A percentile compares a stretch with the other conserved stretches of the same genome.
Evolutionary conservation across 2,113 vertebrate species (phyloP).

Genomic region (Vanacampus margaritifer): DNA sequence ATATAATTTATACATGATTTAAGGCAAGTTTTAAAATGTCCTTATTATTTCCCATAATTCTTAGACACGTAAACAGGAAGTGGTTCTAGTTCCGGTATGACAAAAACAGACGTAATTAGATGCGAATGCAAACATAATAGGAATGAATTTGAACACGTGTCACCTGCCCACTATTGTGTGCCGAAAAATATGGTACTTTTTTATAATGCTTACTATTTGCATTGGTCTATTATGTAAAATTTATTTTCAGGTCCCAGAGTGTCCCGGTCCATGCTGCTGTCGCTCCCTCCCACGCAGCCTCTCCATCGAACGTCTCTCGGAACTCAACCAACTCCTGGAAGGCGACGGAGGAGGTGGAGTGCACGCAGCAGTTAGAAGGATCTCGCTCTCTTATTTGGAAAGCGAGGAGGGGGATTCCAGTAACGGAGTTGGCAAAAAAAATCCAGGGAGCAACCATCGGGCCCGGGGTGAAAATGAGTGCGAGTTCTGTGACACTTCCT

Average conservation of each 20-base stretch:
- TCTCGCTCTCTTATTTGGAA: slow-evolving; percentile 68
- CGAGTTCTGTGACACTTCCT: slow-evolving; percentile 87
- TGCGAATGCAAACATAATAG: too few species aligned
- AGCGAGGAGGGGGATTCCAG: slow-evolving; percentile 73
- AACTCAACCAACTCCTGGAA: slow-evolving; percentile 76
- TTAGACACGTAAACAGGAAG: too few species aligned
- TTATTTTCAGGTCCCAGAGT: slow-evolving; percentile 59
- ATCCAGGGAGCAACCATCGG: slow-evolving; percentile 69
- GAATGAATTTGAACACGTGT: too few species aligned
- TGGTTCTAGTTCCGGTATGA: too few species aligned
- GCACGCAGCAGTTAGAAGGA: slow-evolving; percentile 29
- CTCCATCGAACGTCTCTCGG: slow-evolving; percentile 76
- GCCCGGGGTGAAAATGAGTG: slow-evolving; percentile 81
- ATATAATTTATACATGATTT: too few species aligned
- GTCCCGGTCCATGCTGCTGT: slow-evolving; percentile 64
- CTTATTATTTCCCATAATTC: too few species aligned
- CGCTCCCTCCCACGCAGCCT: slow-evolving; percentile 68
- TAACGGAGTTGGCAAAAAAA: slow-evolving; percentile 55
- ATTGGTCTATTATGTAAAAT: not conserved
- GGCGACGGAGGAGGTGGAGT: slow-evolving; percentile 58
- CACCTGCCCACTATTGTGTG: too few species aligned
- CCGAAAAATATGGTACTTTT: too few species aligned
- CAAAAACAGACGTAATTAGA: too few species aligned
- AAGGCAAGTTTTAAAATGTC: too few species aligned
- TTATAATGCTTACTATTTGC: too few species aligned